Base-by-base conservation (phyloP, 2,797 vertebrate species). In the Eidolon dupreanum region DNA sequence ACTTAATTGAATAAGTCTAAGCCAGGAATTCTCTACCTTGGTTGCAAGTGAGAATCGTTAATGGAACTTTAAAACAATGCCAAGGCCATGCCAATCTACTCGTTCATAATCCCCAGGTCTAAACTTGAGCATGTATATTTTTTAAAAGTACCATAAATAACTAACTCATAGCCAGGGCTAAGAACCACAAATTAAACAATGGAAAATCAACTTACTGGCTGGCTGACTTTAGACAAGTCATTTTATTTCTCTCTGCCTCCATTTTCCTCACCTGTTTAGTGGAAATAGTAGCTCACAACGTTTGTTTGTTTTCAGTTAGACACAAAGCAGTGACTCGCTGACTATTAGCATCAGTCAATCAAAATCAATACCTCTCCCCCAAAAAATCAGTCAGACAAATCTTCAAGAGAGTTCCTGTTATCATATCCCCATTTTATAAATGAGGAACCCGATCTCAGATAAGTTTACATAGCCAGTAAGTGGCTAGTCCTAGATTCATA, bases 261-360 rank as follows among this genome's bases (percentile, higher is more conserved):
- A 51, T 19, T 90, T 87, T 78, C 26, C 22, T 92, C 41, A 90
- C 24, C 22, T 91, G 28, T 66, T 90, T 93, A 87, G 11, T 89
- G 15, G 46, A 92, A 95, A 94, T 31, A 74, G 36, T 82, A 92
- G 53, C 13, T 68, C 57, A 61, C 26, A 83, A 46, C 70, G 8
- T 89, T 83, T 8, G 8, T 89, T 87, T 13, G 6, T 84, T 82
- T 91, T 43, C 49, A 12, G 8, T 77, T 86, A 74, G 55, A 15
- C 28, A 73, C 24, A 43, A 78, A 88, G 38, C 46, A 68, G 33
- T 16, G 9, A 68, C 20, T 90, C 20, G 24, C 22, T 51, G 73
- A 83, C 8, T 79, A 65, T 88, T 84, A 77, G 15, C 13, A 59
- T 36, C 41, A 78, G 43, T 63, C 33, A 89, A 55, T 24, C n/a